Conservation (phyloP, 92 coral and sea anemone species). For the Epizoanthus scotinus region DNA sequence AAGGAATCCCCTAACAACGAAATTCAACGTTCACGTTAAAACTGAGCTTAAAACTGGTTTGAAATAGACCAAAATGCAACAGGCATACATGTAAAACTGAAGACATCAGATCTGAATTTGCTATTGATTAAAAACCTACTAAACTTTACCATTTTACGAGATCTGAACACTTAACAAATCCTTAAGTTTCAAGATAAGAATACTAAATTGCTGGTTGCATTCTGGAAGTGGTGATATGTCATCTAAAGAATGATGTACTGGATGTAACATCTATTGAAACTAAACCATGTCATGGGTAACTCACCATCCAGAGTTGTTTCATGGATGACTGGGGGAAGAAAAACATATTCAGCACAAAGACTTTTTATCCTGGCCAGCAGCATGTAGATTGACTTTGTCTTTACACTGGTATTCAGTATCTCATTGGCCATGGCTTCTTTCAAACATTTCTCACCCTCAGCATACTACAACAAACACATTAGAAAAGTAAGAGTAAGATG, state of each 20-base stretch:
- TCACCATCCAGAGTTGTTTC: conserved; percentile 47
- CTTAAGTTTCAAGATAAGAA: too few species aligned
- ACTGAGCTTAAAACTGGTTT: too few species aligned
- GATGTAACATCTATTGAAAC: not conserved
- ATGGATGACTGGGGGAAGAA: conserved; percentile 40
- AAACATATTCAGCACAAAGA: conserved; percentile 61
- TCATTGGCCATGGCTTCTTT: conserved; percentile 61
- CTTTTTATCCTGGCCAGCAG: conserved; percentile 61
- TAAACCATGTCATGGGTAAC: conserved; percentile 4
- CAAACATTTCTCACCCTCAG: conserved; percentile 81
- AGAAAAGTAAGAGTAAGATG: not conserved
- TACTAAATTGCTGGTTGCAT: too few species aligned
- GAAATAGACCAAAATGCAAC: too few species aligned
- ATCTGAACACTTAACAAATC: too few species aligned
- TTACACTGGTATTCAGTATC: conserved; percentile 52
- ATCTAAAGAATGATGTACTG: not conserved
- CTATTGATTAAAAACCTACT: too few species aligned
- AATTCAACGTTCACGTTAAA: too few species aligned
- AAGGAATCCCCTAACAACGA: too few species aligned
- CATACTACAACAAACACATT: conserved; percentile 51
- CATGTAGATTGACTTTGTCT: conserved; percentile 43
- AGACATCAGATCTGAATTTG: too few species aligned
- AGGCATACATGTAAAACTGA: too few species aligned
- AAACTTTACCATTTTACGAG: too few species aligned
- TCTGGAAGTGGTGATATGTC: too few species aligned